These are phyloP conservation scores for Drosophila bifasciata DNA, from an alignment of 1,140 invertebrate genomes.

Conservation along the genomic window DNA sequence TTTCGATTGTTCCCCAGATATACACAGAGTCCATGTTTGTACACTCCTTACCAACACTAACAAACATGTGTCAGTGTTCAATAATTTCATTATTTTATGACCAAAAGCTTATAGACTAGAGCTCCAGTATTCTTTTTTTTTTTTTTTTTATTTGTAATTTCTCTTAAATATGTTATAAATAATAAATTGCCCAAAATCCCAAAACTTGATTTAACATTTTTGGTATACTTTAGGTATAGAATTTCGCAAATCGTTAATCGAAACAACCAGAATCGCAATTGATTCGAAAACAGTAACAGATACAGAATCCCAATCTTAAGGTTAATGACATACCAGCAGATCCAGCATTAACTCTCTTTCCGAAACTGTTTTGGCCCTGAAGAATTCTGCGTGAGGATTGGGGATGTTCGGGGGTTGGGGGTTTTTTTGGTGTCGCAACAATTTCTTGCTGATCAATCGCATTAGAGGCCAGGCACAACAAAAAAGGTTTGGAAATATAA, in stretches of 20 bases:
- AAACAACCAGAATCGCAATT: conserved; percentile 31
- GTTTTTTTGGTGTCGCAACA: conserved; percentile 10
- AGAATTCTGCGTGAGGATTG: not conserved
- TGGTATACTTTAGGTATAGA: conserved; percentile 1
- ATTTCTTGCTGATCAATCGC: conserved; percentile 37
- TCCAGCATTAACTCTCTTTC: no score
- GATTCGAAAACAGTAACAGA: no score
- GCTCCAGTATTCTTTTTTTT: no score
- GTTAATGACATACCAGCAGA: conserved; percentile 23
- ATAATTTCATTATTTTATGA: no score
- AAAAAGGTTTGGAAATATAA: conserved; percentile 35
- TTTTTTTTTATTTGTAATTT: not conserved
- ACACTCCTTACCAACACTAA: no score
- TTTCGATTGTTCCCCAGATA: no score
- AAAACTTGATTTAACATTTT: not conserved
- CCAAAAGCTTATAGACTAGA: no score
- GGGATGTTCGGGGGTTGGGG: not conserved
- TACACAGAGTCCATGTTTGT: no score
- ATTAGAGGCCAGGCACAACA: conserved; percentile 12
- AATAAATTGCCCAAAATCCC: no score
- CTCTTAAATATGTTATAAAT: not conserved
- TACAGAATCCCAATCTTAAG: not conserved
- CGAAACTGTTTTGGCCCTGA: conserved; percentile 8
- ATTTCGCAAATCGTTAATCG: conserved; percentile 24
- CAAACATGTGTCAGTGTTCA: no score